phyloP scores from a whole-genome alignment of 1,140 invertebrate species.

The Heliothis virescens region DNA sequence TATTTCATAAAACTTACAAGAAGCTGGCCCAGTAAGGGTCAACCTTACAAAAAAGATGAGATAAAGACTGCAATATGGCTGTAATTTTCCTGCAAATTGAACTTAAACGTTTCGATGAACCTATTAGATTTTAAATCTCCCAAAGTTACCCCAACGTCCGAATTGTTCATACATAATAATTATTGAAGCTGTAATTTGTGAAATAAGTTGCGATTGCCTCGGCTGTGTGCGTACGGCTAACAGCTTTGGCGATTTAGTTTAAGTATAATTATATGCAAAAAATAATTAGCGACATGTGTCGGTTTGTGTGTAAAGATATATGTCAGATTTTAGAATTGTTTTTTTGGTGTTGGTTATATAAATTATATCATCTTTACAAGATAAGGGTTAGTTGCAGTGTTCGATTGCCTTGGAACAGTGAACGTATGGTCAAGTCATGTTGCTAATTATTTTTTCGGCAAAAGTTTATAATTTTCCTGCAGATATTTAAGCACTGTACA shows the following conservation, averaged over 20 bases:
- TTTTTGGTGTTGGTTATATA: conserved; percentile 34
- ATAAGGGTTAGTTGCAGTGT: conserved; percentile 4
- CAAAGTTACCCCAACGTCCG: conserved; percentile 35
- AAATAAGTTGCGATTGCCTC: conserved; percentile 13
- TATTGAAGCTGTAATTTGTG: conserved; percentile 40
- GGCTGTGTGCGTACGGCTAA: not conserved
- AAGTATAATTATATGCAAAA: not conserved
- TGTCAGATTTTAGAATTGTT: conserved; percentile 27
- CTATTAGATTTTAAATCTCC: conserved; percentile 44
- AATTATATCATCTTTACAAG: conserved; percentile 23
- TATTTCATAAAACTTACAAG: conserved; percentile 44
- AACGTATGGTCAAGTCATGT: not conserved
- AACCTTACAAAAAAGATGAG: conserved; percentile 40
- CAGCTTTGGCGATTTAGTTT: conserved; percentile 7
- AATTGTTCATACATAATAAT: conserved; percentile 18
- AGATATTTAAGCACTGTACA: conserved; percentile 1
- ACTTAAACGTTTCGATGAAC: conserved; percentile 40
- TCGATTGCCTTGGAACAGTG: not conserved
- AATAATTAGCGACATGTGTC: conserved; percentile 3
- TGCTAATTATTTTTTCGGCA: not conserved
- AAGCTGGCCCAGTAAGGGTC: conserved; percentile 14
- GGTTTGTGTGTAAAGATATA: not conserved
- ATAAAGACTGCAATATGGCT: conserved; percentile 48
- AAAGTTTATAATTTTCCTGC: conserved; percentile 21
- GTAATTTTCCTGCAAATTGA: conserved; percentile 47